Evolutionary conservation across 2,113 vertebrate species (phyloP).

Genomic region (Anser cygnoides): DNA sequence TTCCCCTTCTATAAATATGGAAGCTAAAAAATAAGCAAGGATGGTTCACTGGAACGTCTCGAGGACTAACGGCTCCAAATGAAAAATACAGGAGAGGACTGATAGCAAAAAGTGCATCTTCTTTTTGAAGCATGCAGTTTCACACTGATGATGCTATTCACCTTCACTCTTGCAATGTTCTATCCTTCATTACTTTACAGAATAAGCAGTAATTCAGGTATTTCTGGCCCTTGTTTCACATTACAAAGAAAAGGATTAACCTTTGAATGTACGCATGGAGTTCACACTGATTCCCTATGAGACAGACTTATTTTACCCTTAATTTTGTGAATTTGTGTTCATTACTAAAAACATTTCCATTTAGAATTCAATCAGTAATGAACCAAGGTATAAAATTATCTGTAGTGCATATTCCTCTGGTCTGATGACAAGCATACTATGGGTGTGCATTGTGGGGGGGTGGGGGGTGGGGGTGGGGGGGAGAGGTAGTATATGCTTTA

Average conservation of each 20-base stretch:
- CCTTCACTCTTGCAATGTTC: neutral
- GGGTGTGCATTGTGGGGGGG: too few species aligned
- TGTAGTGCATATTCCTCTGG: neutral
- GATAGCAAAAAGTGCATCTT: neutral
- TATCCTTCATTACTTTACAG: neutral
- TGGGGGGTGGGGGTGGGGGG: neutral
- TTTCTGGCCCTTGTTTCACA: neutral
- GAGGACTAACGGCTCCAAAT: neutral
- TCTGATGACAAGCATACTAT: neutral
- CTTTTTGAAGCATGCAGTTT: neutral
- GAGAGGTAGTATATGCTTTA: neutral
- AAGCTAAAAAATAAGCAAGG: neutral
- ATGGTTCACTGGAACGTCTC: neutral
- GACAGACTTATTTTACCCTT: neutral
- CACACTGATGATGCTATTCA: neutral
- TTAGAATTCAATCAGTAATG: neutral
- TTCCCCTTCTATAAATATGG: neutral
- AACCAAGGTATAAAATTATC: neutral
- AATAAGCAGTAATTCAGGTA: neutral
- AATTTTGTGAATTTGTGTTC: neutral
- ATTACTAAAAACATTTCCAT: neutral
- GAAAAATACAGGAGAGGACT: neutral
- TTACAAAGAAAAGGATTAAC: neutral
- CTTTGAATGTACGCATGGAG: neutral
- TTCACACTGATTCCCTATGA: neutral